phyloP scores from a whole-genome alignment of 2,113 vertebrate species.

The Pica pica region DNA sequence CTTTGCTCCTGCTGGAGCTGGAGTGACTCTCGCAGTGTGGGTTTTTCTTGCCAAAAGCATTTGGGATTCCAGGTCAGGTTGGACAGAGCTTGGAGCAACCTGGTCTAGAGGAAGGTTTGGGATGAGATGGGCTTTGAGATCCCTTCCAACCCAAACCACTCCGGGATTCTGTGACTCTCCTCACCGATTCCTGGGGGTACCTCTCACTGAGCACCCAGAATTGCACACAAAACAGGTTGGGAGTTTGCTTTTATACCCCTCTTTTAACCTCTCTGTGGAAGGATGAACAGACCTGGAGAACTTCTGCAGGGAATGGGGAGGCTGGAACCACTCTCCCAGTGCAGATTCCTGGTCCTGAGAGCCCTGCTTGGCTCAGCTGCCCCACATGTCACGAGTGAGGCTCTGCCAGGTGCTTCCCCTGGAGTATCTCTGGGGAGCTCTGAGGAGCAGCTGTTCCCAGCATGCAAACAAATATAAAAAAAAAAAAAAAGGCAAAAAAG shows the following conservation, averaged over 20 bases:
- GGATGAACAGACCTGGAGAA: neutral
- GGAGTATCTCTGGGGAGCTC: neutral
- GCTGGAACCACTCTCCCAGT: neutral
- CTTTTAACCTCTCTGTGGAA: neutral
- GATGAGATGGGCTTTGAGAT: neutral
- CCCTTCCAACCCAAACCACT: neutral
- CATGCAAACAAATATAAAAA: neutral
- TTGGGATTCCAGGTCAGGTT: neutral
- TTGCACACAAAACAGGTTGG: neutral
- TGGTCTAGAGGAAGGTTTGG: neutral
- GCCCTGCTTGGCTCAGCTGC: neutral
- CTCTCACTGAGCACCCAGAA: neutral
- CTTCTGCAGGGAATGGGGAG: neutral
- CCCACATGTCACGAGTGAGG: accelerated
- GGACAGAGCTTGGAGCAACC: neutral
- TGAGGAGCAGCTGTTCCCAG: neutral
- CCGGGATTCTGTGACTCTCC: neutral
- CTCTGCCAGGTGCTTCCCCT: neutral
- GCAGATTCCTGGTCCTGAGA: neutral
- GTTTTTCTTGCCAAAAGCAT: neutral
- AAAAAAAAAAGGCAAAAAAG: neutral
- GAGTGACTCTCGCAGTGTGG: neutral
- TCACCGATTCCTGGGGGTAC: neutral
- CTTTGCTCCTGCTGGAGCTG: neutral
- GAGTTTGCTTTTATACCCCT: neutral